Percentiles rank a stretch among this genome's conserved stretches.
These are phyloP conservation scores for Melozone crissalis DNA, from an alignment of 2,113 vertebrate genomes.

Conservation along the genomic window DNA sequence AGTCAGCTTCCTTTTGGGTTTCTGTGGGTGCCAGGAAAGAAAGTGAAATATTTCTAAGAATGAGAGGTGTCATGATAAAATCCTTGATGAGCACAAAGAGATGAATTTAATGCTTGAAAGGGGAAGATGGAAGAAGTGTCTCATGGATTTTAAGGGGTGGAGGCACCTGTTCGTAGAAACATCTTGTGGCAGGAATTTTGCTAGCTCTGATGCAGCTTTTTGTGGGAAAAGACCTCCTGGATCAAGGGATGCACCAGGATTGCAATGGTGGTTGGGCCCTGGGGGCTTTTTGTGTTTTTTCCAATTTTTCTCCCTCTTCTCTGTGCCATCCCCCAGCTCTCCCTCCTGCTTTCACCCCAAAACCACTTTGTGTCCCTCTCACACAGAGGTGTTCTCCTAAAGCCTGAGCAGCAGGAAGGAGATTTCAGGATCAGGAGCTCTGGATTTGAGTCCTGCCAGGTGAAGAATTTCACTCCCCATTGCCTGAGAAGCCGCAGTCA, in stretches of 20 bases:
- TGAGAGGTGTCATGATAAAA: neutral
- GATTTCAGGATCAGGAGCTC: neutral
- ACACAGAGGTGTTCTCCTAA: neutral
- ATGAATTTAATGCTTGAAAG: neutral
- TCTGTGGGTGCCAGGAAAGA: neutral
- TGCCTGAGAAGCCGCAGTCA: neutral
- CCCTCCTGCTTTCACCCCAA: neutral
- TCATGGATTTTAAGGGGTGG: neutral
- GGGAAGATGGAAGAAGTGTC: neutral
- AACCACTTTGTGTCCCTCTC: neutral
- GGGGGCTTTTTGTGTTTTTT: neutral
- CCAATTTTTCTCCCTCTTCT: neutral
- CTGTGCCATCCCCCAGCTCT: neutral
- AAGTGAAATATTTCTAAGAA: neutral
- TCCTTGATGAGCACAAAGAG: neutral
- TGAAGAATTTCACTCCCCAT: neutral
- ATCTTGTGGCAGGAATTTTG: neutral
- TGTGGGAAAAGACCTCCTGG: neutral
- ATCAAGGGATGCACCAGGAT: neutral
- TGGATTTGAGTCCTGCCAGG: neutral
- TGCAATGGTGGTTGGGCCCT: neutral
- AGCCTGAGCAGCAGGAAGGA: neutral
- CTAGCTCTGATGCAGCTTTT: neutral
- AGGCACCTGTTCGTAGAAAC: neutral
- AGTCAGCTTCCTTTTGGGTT: neutral